Base-by-base conservation (phyloP, 2,888 invertebrate genomes). In the Megamerina dolium region DNA sequence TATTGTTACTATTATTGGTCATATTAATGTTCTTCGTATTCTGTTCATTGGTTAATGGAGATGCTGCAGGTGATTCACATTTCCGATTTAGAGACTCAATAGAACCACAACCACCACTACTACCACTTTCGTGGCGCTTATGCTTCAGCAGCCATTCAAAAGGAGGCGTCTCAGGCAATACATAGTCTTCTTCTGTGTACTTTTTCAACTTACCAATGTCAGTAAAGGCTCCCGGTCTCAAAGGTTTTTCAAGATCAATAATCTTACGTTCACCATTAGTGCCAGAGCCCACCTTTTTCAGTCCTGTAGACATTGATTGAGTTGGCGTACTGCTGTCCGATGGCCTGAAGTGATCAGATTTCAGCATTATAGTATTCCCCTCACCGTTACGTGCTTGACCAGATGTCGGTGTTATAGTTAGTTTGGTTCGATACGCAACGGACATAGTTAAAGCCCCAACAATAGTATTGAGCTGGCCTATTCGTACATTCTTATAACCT, bases 381-480 rank as follows among this genome's bases (percentile, higher is more conserved):
- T 55, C 58, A 4, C 52, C 46, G 8, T 44, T 48, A n/a, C 51
- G 52, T 5, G 46, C 44, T 38, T 59, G 54, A 1, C 51, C 56
- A 42, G 83, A 81, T 37, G 86, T 85, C 0, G 92, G 90, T 14
- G 91, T 83, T 55, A 94, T 85, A 3, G 91, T 85, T 82, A 95
- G 85, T 72, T 92, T 88, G 1, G 92, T 93, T 53, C 94, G 80
- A 68, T 92, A 94, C 6, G 85, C 81, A 9, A 94, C 85, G 18
- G 85, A 83, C 62, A 94, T 77, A 44, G 81, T 78, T 41, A 95
- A 74, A 3, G 85, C 87, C 6, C 95, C 95, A 47, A 87, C 81
- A 1, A 91, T 88, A 12, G 92, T 92, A 54, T 83, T 82, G 6
- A 95, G 78, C 61, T 89, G 85, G 10, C 95, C 94, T 30, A 95